Percentiles rank a stretch among this genome's conserved stretches.
These are phyloP conservation scores for Plutomurus gul DNA, from an alignment of 1,140 invertebrate genomes.

Conservation along the genomic window DNA sequence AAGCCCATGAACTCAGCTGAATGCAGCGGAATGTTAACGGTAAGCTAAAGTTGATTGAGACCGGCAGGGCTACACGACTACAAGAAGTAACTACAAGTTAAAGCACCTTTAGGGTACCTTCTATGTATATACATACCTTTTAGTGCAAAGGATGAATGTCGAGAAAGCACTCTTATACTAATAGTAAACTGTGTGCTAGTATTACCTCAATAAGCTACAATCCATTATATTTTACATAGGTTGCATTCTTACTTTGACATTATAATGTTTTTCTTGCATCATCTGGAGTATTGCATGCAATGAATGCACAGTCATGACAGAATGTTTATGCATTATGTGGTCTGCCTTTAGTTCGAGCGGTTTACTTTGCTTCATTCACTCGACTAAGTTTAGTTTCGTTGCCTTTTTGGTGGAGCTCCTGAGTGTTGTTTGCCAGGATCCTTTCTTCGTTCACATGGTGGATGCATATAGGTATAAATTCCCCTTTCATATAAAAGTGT, in stretches of 20 bases:
- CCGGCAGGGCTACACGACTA: background rate
- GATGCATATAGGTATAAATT: background rate
- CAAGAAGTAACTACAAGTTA: too few species aligned
- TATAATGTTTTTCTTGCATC: slow-evolving; percentile 10
- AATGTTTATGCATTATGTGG: slow-evolving; percentile 19
- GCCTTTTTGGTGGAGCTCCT: background rate
- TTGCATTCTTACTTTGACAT: background rate
- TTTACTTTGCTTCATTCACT: background rate
- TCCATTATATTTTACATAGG: background rate
- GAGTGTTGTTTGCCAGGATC: too few species aligned
- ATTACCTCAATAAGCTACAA: background rate
- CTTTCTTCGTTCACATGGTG: background rate
- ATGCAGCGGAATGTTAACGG: background rate
- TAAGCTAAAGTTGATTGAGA: slow-evolving; percentile 17
- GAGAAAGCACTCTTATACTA: too few species aligned
- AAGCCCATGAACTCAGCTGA: background rate
- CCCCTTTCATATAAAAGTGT: background rate
- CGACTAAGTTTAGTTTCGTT: background rate
- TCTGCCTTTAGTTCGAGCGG: background rate
- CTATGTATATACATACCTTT: too few species aligned
- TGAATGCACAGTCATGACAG: slow-evolving; percentile 21
- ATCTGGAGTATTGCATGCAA: slow-evolving; percentile 14
- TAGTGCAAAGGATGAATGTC: too few species aligned
- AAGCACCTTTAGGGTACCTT: too few species aligned
- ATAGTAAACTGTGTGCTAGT: too few species aligned